Percentiles rank a stretch among this genome's conserved stretches.
phyloP scores from a whole-genome alignment of 1,140 invertebrate species.

The Conus ventricosus region DNA sequence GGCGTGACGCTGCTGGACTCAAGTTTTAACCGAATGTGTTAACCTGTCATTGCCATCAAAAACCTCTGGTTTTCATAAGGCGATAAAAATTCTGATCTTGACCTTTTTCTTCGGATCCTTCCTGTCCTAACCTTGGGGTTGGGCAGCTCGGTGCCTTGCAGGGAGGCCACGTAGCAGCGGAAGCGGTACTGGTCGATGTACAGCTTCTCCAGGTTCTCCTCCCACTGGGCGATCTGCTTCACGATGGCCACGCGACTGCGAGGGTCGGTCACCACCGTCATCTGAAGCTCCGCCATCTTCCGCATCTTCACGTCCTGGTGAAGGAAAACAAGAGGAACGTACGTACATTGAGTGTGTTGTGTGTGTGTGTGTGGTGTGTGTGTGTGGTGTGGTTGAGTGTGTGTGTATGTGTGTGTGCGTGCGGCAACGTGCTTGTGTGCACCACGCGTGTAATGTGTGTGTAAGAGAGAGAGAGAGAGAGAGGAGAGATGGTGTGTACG shows the following conservation, averaged over 20 bases:
- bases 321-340: not conserved
- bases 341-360: no score
- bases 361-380: not conserved
- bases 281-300: constrained; percentile 97
- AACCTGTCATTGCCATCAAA: no score
- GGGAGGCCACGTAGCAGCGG: constrained; percentile 96
- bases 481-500: not conserved
- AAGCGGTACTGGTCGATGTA: constrained; percentile 98
- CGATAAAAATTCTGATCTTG: no score
- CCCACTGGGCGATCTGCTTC: constrained; percentile 95
- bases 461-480: no score
- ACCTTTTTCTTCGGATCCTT: no score
- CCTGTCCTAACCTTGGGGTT: constrained; percentile 91
- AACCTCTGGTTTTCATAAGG: no score
- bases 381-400: not conserved
- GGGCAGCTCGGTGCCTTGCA: constrained; percentile 95
- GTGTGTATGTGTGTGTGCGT: not conserved
- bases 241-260: constrained; percentile 93
- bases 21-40: no score
- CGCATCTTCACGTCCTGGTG: constrained; percentile 94
- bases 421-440: not conserved
- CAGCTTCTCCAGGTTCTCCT: constrained; percentile 95
- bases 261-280: constrained; percentile 94
- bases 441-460: not conserved
- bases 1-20: no score